Base-by-base conservation (phyloP, 2,888 invertebrate genomes). In the Taphrorychus bicolor region DNA sequence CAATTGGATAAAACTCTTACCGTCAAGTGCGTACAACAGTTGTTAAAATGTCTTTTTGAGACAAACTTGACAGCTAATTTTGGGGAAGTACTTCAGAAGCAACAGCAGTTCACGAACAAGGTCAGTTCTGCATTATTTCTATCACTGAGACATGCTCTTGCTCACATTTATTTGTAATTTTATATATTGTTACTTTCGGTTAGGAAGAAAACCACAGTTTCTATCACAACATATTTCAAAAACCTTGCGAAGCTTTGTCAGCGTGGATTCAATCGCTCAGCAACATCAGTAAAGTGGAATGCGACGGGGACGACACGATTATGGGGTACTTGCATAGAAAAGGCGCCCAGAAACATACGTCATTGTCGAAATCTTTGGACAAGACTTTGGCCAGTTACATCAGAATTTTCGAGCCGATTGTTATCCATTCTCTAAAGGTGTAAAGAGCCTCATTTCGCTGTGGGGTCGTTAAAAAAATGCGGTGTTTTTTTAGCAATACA, bases 371-470 rank as follows among this genome's bases (percentile, higher is more conserved):
- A 40, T 83, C 82, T 51, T 78, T 84, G 0, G 87, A 87, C 78
- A 86, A 88, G 80, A 82, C 84, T 68, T 84, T 91, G 73, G 90
- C 92, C 74, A 87, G 91, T 71, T 93, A 95, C 81, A 97, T 98
- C 71, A 87, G 95, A 74, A 85, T 97, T 76, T 97, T 98, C 83
- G 97, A 98, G 81, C 95, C 96, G 0, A 90, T 97, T 82, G 97
- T 98, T 65, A 96, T 98, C 77, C 93, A 94, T 82, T 91, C 96
- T 70, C 84, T 97, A 76, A 94, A 92, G 87, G 92, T 92, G 79
- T 80, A 71, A 18, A 51, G n/a, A 4, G 19, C 16, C 7, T 16
- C 21, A 59, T 7, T 45, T 3, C 21, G 18, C 21, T 21, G 21
- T 21, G 1, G 7, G 5, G 21, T 21, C 7, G 45, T 2, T 5